Evolutionary conservation across 2,797 vertebrate species (phyloP), one percentile per base, ranked within the genome.

Genomic region (Sebastolobus altivelis): DNA sequence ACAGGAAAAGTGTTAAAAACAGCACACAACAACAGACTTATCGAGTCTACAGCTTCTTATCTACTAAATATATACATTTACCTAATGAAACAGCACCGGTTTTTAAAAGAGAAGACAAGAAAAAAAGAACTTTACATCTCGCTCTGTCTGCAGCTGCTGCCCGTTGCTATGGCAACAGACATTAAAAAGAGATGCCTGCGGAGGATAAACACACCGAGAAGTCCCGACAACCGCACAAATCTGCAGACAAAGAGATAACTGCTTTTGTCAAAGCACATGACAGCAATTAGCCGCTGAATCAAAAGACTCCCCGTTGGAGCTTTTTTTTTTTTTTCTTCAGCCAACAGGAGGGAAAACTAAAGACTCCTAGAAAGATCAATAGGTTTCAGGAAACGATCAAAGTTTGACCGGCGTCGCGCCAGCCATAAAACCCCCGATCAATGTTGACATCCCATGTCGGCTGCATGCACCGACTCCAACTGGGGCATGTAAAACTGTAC

Each of bases 81-180:
- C 27, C 72, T 75, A 81, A 92, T 63, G 37, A 43, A 91, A 82
- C 74, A 94, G 94, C 93, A 95, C 92, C 92, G 83, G 73, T 91
- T 89, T 89, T 84, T 27, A 56, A 86, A 70, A 79, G 77, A 84
- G 68, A 73, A 87, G 40, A 85, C n/a, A 83, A 66, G 59, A 40
- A 78, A 78, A 78, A 83, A 85, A 74, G 16, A 87, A 91, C 87
- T 93, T 94, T 87, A 92, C 90, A 92, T 93, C 78, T 81, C 78
- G 43, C 69, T 85, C 86, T n/a, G 87, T 89, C 93, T 92, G 90
- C 77, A 22, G 79, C 85, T 72, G 89, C 84, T 27, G 76, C 79
- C 84, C 59, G 92, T 96, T 95, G 93, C 95, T 91, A 95, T 95
- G 92, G 95, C 92, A 94, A 96, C 94, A 95, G 93, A 94, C 92